These are phyloP conservation scores for Ictalurus punctatus DNA, from an alignment of 2,113 vertebrate species.

Conservation along the genomic window DNA sequence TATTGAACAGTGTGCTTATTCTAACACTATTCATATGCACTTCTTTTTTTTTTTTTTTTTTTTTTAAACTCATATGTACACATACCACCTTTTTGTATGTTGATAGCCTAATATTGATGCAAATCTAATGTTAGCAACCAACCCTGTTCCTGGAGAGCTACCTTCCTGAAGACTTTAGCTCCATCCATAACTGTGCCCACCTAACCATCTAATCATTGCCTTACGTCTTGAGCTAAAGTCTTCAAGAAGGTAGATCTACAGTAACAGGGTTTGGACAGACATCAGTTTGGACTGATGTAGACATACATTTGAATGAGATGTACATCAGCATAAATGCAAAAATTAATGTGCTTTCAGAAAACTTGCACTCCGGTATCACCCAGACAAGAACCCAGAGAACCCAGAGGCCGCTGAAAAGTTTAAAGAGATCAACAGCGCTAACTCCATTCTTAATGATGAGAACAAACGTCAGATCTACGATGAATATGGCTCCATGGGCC, in stretches of 20 bases:
- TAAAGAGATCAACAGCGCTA: constrained; percentile 93
- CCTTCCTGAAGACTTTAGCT: no score
- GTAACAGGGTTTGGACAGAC: no score
- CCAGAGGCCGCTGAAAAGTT: constrained; percentile 72
- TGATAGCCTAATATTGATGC: neutral
- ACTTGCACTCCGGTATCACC: constrained; percentile 85
- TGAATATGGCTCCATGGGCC: constrained; percentile 86
- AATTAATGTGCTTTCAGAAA: constrained; percentile 69
- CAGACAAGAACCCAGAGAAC: constrained; percentile 87
- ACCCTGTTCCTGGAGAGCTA: no score
- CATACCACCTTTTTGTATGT: neutral
- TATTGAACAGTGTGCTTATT: neutral
- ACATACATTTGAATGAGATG: neutral
- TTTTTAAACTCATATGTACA: neutral
- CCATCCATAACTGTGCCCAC: no score
- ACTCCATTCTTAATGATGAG: constrained; percentile 81
- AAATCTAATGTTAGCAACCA: no score
- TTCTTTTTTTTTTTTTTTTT: neutral
- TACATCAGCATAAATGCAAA: neutral
- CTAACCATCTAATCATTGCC: no score
- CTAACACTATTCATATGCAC: neutral
- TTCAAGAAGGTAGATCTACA: no score
- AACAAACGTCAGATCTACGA: constrained; percentile 84
- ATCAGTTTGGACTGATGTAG: no score
- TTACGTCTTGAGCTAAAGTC: no score